Evolutionary conservation across 2,113 vertebrate species (phyloP).

Genomic region (Phyllostomus discolor): DNA sequence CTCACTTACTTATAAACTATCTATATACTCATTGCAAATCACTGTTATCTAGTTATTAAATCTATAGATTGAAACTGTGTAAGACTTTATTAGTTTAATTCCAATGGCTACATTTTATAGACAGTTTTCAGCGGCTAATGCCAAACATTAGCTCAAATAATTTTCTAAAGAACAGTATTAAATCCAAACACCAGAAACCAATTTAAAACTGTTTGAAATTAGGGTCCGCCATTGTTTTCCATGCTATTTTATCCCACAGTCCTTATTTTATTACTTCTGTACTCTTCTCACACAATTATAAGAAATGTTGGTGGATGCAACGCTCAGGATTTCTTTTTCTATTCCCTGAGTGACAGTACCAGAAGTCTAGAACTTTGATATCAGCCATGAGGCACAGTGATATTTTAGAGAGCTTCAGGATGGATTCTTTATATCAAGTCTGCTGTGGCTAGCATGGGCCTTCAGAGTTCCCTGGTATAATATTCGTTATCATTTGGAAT

Average conservation of each 20-base stretch:
- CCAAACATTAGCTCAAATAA: conserved; percentile 43
- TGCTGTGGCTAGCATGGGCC: not conserved
- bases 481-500: not conserved
- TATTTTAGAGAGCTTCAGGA: not conserved
- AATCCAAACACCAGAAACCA: conserved; percentile 16
- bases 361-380: not conserved
- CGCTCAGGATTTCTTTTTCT: not conserved
- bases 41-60: conserved; percentile 40
- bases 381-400: not conserved
- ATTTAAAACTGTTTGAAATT: not conserved
- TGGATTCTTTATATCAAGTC: not conserved
- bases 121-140: conserved; percentile 21
- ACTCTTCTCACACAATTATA: not conserved
- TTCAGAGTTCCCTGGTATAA: not conserved
- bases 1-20: conserved; percentile 36
- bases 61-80: conserved; percentile 27
- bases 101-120: conserved; percentile 49
- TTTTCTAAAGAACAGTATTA: conserved; percentile 27
- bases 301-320: not conserved
- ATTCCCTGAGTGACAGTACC: not conserved
- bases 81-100: conserved; percentile 49
- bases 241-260: not conserved
- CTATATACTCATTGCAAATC: conserved; percentile 14
- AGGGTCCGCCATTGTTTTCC: not conserved
- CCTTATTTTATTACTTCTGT: not conserved